phyloP scores from a whole-genome alignment of 2,113 vertebrate species.

The Hepsetus odoe region DNA sequence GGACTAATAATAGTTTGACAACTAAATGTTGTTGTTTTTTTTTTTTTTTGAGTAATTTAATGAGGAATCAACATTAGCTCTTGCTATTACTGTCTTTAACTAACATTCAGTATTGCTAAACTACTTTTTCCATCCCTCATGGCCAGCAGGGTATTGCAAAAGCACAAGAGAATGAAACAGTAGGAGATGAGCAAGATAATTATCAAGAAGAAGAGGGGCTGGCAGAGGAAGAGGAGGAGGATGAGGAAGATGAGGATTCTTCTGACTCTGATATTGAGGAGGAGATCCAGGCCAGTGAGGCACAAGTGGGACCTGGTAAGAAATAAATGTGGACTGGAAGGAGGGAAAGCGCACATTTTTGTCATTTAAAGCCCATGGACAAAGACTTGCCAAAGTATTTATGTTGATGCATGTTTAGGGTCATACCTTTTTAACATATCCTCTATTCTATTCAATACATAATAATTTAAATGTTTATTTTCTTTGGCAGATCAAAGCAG shows the following conservation, averaged over 20 bases:
- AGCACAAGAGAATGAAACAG: slow-evolving; percentile 60
- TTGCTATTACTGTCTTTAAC: background rate
- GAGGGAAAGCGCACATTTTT: too few relatives aligned
- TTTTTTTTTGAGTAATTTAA: too few relatives aligned
- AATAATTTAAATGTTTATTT: too few relatives aligned
- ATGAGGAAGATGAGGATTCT: slow-evolving; percentile 76
- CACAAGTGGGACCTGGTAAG: slow-evolving; percentile 70
- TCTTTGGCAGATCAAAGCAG: too few relatives aligned
- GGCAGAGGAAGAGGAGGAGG: slow-evolving; percentile 65
- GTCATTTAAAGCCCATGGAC: too few relatives aligned
- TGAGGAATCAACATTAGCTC: background rate
- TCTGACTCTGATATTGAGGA: slow-evolving; percentile 83
- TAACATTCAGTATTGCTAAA: too few relatives aligned
- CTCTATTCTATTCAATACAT: too few relatives aligned
- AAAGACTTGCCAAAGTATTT: too few relatives aligned
- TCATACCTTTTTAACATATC: too few relatives aligned
- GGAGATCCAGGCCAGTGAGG: slow-evolving; percentile 76
- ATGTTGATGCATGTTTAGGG: too few relatives aligned
- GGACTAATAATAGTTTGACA: too few relatives aligned
- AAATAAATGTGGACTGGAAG: background rate
- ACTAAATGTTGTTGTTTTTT: too few relatives aligned
- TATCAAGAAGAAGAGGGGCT: slow-evolving; percentile 57
- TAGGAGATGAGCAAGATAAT: slow-evolving; percentile 40
- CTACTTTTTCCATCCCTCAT: slow-evolving; percentile 6
- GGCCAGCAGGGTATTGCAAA: slow-evolving; percentile 31